These are phyloP conservation scores for Myotis findleyi DNA, from an alignment of 2,797 vertebrate genomes.

Conservation along the genomic window DNA sequence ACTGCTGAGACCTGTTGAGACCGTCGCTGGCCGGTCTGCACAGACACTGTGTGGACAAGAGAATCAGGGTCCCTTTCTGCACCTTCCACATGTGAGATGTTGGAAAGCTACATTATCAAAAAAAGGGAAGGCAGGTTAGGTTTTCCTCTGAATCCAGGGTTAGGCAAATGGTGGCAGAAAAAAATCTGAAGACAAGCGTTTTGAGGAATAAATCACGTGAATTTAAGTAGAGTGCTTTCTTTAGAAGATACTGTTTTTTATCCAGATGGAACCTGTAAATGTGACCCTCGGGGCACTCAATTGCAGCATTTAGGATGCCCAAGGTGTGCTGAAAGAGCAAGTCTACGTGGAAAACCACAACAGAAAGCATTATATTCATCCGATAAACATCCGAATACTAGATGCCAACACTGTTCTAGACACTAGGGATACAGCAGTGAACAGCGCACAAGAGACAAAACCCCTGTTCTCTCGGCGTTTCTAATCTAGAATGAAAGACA, in stretches of 20 bases:
- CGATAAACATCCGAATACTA: background rate
- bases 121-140: background rate
- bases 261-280: background rate
- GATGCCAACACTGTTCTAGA: background rate
- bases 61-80: background rate
- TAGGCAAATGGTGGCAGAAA: background rate
- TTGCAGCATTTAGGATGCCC: background rate
- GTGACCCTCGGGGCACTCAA: background rate
- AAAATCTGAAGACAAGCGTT: background rate
- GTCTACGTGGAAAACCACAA: background rate
- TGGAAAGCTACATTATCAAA: background rate
- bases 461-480: background rate
- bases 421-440: background rate
- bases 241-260: background rate
- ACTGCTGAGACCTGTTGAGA: background rate
- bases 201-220: background rate
- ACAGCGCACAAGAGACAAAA: background rate
- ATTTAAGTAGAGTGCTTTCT: slow-evolving; percentile 24
- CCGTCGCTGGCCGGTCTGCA: background rate
- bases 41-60: background rate
- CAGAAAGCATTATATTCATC: background rate
- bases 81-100: background rate
- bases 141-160: slow-evolving; percentile 27
- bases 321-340: background rate
- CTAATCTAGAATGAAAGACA: background rate